A percentile compares a stretch with the other conserved stretches of the same genome.
These are phyloP conservation scores for Apocrypta bakeri DNA, from an alignment of 1,140 invertebrate genomes.

Conservation along the genomic window DNA sequence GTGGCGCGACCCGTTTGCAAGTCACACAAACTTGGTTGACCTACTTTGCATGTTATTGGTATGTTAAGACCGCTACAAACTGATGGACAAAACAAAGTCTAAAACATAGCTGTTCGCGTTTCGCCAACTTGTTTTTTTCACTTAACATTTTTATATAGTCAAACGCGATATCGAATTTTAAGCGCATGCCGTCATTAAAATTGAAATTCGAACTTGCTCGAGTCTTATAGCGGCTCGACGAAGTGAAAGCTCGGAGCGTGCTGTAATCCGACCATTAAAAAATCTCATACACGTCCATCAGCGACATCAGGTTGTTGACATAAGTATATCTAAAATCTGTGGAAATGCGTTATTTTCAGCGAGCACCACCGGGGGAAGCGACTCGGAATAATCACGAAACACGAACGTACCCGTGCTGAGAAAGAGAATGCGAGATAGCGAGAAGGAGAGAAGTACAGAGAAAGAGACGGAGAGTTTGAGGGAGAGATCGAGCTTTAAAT, in stretches of 20 bases:
- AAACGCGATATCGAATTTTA: background rate
- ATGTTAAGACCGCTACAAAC: conserved; percentile 52
- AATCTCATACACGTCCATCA: conserved; percentile 27
- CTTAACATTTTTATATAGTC: too few species aligned
- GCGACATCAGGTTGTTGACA: background rate
- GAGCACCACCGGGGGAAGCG: conserved; percentile 65
- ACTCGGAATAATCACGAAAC: conserved; percentile 44
- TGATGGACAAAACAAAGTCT: conserved; percentile 39
- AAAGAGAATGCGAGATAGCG: conserved; percentile 27
- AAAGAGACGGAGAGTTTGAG: background rate
- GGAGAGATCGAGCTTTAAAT: background rate
- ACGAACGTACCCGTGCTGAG: conserved; percentile 6
- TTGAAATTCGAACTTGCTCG: too few species aligned
- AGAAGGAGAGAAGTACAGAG: background rate
- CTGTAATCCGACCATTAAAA: background rate
- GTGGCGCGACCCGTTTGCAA: conserved; percentile 56
- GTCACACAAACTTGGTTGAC: conserved; percentile 52
- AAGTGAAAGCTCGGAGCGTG: background rate
- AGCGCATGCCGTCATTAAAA: conserved; percentile 4
- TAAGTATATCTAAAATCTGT: conserved; percentile 52
- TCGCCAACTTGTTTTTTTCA: too few species aligned
- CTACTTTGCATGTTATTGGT: conserved; percentile 60
- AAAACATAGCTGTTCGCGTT: background rate
- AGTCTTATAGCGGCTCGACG: background rate
- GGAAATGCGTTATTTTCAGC: conserved; percentile 69